A percentile compares a stretch with the other conserved stretches of the same genome.
These are phyloP conservation scores for Erpetoichthys calabaricus DNA, from an alignment of 2,797 vertebrate genomes.

Conservation along the genomic window DNA sequence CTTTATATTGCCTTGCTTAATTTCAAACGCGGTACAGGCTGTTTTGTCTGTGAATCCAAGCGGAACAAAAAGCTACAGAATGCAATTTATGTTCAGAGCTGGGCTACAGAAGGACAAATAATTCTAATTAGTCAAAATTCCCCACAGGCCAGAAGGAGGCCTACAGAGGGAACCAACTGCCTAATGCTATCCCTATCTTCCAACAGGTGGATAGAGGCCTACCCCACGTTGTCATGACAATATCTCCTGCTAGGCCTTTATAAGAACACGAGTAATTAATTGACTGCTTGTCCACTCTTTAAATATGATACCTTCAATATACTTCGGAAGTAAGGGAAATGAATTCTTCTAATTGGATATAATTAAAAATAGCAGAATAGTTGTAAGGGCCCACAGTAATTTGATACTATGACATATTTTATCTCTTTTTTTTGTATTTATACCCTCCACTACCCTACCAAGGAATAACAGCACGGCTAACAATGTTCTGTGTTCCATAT, in stretches of 20 bases:
- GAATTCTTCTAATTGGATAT: constrained; percentile 46
- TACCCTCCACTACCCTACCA: neutral
- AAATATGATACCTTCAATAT: constrained; percentile 44
- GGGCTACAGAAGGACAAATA: constrained; percentile 66
- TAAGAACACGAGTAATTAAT: constrained; percentile 51
- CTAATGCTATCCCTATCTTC: constrained; percentile 32
- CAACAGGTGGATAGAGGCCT: constrained; percentile 56
- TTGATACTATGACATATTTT: constrained; percentile 22
- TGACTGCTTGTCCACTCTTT: constrained; percentile 35
- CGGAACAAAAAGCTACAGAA: constrained; percentile 70
- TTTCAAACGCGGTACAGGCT: constrained; percentile 57
- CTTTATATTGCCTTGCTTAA: constrained; percentile 66
- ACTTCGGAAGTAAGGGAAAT: constrained; percentile 35
- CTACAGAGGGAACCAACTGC: constrained; percentile 37
- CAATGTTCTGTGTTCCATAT: too few species aligned
- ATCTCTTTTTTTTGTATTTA: neutral
- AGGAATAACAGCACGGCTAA: too few species aligned
- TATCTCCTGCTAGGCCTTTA: constrained; percentile 46
- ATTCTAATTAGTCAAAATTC: constrained; percentile 71
- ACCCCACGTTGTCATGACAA: constrained; percentile 37
- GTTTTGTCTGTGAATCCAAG: constrained; percentile 68
- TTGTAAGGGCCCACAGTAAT: constrained; percentile 27
- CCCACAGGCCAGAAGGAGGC: constrained; percentile 46
- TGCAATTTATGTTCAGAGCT: constrained; percentile 66
- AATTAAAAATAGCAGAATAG: constrained; percentile 34